Base-by-base conservation (phyloP, 1,140 invertebrate species). In the Idris sp. region DNA sequence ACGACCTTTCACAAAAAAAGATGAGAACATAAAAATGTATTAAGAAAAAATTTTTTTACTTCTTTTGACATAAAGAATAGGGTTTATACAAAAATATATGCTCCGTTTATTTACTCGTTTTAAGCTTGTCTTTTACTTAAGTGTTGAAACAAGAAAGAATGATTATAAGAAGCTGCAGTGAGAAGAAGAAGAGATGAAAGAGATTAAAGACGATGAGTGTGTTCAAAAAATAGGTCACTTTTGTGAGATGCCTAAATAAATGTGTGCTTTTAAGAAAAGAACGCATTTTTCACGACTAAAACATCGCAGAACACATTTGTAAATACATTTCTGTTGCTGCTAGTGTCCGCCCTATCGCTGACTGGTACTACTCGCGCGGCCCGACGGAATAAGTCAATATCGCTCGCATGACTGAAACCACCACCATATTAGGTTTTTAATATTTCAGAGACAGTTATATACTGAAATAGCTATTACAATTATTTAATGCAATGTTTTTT, bases 361-460 rank as follows among this genome's bases (percentile, higher is more conserved):
- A 76, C 71, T 82, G 83, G 80, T 81, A 86, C 84, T 83, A 84
- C 83, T 84, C 68, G 43, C 53, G 19, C 56, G 59, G 13, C 19
- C 36, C 28, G 25, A 28, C 58, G 46, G 44, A 54, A 75, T 78
- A 75, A 80, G 76, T 80, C 79, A 51, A 79, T 80, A 81, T 49
- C 30, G 26, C 38, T 49, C 15, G 35, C 28, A 48, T 33, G 33
- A 36, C 26, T 38, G 14, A 19, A 38, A 38, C 40, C 33, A 44
- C 48, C 25, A 54, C 40, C 19, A 65, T 38, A 22, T 28, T 10
- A 31, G 43, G 10, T 61, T 53, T 33, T 46, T 16, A 71, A 56
- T 56, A 56, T 43, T 56, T 56, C 28, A 51, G 16, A 36, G 15
- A 22, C 30, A 49, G 10, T 19, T 15, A 41, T 48, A 30, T 31